Evolutionary conservation across 2,113 vertebrate genomes (phyloP).

Genomic region (Xenopus laevis): DNA sequence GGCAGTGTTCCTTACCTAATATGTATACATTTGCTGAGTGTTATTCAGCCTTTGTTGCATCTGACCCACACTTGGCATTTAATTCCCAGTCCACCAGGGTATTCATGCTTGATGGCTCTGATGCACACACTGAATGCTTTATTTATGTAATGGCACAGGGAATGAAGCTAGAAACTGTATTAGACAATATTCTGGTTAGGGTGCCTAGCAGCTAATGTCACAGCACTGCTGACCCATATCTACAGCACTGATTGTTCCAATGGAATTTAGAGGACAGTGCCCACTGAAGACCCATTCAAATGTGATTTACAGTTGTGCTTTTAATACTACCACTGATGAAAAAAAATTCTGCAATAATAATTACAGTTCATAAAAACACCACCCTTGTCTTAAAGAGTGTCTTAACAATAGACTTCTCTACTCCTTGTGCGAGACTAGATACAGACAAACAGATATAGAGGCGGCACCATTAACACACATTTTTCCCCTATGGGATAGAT

Average conservation of each 20-base stretch:
- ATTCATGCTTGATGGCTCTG: constrained; percentile 73
- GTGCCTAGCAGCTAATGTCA: constrained; percentile 48
- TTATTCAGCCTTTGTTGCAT: constrained; percentile 74
- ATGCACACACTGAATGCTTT: constrained; percentile 70
- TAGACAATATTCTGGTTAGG: constrained; percentile 58
- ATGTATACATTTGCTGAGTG: constrained; percentile 75
- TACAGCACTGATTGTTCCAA: constrained; percentile 36
- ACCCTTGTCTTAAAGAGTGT: no score
- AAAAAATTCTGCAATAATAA: no score
- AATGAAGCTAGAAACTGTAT: constrained; percentile 58
- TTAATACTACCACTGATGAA: no score
- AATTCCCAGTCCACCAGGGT: constrained; percentile 72
- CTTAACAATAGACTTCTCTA: no score
- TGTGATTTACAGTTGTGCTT: no score
- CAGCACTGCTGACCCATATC: constrained; percentile 45
- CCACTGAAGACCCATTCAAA: constrained; percentile 7
- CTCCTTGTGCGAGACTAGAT: no score
- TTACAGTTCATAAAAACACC: no score
- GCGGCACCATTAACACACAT: no score
- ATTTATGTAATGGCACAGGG: constrained; percentile 60
- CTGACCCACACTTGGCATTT: constrained; percentile 81
- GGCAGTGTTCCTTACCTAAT: constrained; percentile 66
- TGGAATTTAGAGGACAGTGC: constrained; percentile 40
- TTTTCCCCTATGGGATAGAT: no score
- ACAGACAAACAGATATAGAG: no score